phyloP scores from a whole-genome alignment of 1,140 invertebrate genomes.

The Pteromalus puparum region DNA sequence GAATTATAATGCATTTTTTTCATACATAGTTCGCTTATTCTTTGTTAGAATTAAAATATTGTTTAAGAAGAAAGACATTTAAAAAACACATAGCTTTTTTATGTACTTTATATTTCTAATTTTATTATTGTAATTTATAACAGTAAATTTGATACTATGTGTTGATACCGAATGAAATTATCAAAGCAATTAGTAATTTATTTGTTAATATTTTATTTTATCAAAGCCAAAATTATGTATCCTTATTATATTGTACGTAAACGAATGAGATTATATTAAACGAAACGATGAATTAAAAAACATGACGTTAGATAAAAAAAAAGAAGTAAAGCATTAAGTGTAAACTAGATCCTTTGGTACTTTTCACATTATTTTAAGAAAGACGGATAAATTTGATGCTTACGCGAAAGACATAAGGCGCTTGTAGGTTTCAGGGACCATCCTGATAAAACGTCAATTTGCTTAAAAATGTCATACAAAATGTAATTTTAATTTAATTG shows the following conservation, averaged over 20 bases:
- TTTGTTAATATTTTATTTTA: constrained; percentile 17
- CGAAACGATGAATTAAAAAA: background rate
- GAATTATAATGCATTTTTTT: constrained; percentile 19
- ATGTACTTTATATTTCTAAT: constrained; percentile 15
- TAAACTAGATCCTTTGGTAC: constrained; percentile 6
- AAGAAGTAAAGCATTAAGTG: constrained; percentile 1
- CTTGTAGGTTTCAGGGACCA: constrained; percentile 48
- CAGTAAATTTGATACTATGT: constrained; percentile 20
- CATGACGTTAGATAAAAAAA: background rate
- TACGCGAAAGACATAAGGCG: background rate
- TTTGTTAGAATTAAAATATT: background rate
- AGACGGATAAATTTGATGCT: background rate
- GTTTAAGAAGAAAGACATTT: background rate
- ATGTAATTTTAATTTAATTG: constrained; percentile 47
- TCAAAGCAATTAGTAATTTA: constrained; percentile 12
- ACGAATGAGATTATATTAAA: constrained; percentile 28
- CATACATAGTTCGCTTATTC: background rate
- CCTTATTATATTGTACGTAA: constrained; percentile 22
- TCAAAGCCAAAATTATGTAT: constrained; percentile 17
- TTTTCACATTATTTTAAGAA: constrained; percentile 16
- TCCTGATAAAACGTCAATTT: constrained; percentile 46
- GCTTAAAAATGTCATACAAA: constrained; percentile 10
- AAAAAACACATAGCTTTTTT: constrained; percentile 13
- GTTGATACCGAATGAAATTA: background rate
- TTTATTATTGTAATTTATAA: constrained; percentile 27